Conservation (phyloP, 1,140 invertebrate genomes). For the Maconellicoccus hirsutus region DNA sequence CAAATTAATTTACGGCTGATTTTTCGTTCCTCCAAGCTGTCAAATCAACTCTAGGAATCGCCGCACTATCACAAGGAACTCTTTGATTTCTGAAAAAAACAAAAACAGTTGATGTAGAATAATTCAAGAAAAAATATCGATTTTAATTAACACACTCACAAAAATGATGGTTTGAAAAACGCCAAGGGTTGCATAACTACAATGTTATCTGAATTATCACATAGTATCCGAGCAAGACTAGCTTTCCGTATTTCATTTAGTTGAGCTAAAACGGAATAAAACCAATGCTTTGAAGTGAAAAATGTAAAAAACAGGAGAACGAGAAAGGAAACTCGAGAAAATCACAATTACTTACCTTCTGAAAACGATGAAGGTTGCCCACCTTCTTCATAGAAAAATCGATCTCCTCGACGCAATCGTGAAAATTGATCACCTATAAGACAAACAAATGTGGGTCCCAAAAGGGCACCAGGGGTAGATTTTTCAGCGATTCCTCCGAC, state of each 20-base stretch:
- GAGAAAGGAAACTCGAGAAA: not conserved
- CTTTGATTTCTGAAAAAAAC: constrained; percentile 36
- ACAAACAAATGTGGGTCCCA: constrained; percentile 49
- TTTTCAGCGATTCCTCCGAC: constrained; percentile 46
- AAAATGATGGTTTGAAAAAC: constrained; percentile 38
- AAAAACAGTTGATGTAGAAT: not conserved
- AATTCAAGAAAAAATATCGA: not conserved
- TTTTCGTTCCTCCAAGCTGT: constrained; percentile 35
- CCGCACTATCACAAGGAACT: constrained; percentile 34
- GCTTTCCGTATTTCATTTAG: constrained; percentile 42
- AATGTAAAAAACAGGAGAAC: constrained; percentile 4
- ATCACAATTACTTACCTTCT: constrained; percentile 33
- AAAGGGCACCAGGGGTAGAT: constrained; percentile 37
- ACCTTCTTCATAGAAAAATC: constrained; percentile 44
- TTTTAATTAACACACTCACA: constrained; percentile 36
- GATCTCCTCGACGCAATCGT: constrained; percentile 39
- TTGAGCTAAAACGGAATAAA: constrained; percentile 42
- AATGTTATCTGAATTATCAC: constrained; percentile 45
- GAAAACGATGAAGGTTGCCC: constrained; percentile 40
- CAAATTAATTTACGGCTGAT: constrained; percentile 28
- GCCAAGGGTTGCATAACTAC: constrained; percentile 41
- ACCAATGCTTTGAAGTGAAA: not conserved
- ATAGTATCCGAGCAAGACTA: constrained; percentile 42
- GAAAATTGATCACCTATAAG: constrained; percentile 50
- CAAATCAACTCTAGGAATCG: constrained; percentile 38